Evolutionary conservation across 2,113 vertebrate species (phyloP), one percentile per base, ranked within the genome.

Genomic region (Columba livia): DNA sequence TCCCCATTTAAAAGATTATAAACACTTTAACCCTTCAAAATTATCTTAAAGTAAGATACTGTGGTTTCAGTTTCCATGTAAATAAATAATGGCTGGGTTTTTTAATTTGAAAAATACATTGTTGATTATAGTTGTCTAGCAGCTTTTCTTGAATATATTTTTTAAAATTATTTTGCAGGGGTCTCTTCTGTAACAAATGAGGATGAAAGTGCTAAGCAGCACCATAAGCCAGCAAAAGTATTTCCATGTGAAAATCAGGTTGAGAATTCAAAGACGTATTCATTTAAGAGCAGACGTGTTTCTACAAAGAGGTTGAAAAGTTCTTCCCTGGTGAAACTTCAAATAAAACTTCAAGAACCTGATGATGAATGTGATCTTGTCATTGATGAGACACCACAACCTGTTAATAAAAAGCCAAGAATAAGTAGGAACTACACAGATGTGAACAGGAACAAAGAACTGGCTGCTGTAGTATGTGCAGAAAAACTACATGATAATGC

Each of bases 131-230:
- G 93, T 34, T 98, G 93, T 94, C 98, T 97, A 31, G 98, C 89
- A 89, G 97, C 97, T 53, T 97, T 98, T 95, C 88, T 98, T 93
- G 98, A 98, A 93, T 98, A 98, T 70, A 97, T 38, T 38, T 98
- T 29, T 96, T 98, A 54, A 97, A 98, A 66, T 98, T 98, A 98
- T 85, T 98, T 97, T 71, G 93, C 98, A 40, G 97, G 91, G 50
- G 28, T 98, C 11, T 71, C 83, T 48, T 75, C 23, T 26, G 21
- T 67, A 79, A 38, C 23, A 60, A 60, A 54, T 69, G 65, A 73
- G 24, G 23, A 29, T 69, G 48, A 75, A 62, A 65, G 58, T 42
- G 47, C 58, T 19, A 57, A 10, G 6, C 34, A 67, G 28, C 42
- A 51, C 15, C 57, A 47, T n/a, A 83, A 88, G 21, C 44, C 24